These are phyloP conservation scores for Desmophyllum pertusum DNA, from an alignment of 92 coral and sea anemone genomes.

Conservation along the genomic window DNA sequence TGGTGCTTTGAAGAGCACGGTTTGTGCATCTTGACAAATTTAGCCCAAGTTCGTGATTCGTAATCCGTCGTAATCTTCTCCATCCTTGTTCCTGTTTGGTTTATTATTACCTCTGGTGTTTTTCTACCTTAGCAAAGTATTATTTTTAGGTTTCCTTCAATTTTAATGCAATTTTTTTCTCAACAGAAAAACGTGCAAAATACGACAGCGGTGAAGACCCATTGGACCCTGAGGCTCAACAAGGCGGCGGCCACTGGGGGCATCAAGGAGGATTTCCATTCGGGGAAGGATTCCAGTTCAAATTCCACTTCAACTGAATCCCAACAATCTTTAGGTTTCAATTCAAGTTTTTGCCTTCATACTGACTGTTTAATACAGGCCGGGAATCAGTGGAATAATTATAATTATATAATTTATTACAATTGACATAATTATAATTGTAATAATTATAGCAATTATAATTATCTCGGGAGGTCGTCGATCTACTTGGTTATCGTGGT, in stretches of 20 bases:
- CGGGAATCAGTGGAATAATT: background rate
- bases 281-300: conserved; percentile 95
- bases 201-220: conserved; percentile 99
- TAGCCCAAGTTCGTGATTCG: too few relatives aligned
- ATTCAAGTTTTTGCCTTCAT: background rate
- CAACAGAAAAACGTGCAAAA: conserved; percentile 90
- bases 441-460: background rate
- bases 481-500: background rate
- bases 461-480: background rate
- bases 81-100: too few relatives aligned
- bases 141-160: too few relatives aligned
- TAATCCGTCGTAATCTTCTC: too few relatives aligned
- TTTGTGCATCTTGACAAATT: too few relatives aligned
- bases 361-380: background rate
- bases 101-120: too few relatives aligned
- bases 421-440: background rate
- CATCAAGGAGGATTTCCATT: conserved; percentile 95
- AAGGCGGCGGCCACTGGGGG: conserved; percentile 89
- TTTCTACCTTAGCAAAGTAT: too few relatives aligned
- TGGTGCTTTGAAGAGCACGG: too few relatives aligned
- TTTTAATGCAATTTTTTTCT: too few relatives aligned
- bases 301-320: conserved; percentile 89
- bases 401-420: background rate
- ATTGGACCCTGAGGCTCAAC: conserved; percentile 95
- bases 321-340: background rate